phyloP scores from a whole-genome alignment of 2,113 vertebrate species.

The Carollia perspicillata region DNA sequence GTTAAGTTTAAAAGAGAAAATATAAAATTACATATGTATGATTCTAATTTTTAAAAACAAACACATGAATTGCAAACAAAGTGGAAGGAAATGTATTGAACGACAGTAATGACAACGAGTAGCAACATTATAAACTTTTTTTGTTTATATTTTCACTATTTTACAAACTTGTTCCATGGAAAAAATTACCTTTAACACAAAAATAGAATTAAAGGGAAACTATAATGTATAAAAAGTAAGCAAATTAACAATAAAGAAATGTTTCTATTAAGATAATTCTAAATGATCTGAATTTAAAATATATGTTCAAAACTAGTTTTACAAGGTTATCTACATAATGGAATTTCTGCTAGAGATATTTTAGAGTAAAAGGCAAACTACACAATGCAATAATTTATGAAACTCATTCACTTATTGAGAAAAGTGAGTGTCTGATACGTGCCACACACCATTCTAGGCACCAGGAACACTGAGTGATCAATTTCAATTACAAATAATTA shows the following conservation, averaged over 20 bases:
- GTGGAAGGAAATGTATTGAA: not conserved
- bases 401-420: not conserved
- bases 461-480: not conserved
- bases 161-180: not conserved
- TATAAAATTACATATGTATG: not conserved
- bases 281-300: not conserved
- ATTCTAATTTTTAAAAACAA: not conserved
- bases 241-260: not conserved
- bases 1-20: not conserved
- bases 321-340: not conserved
- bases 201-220: not conserved
- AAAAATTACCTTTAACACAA: not conserved
- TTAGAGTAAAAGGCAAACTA: not conserved
- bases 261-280: not conserved
- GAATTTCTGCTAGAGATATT: not conserved
- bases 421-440: not conserved
- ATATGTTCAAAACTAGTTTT: not conserved
- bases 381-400: not conserved
- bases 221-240: not conserved
- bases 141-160: not conserved
- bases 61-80: not conserved
- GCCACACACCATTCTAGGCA: not conserved
- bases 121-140: not conserved
- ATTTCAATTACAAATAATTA: not conserved
- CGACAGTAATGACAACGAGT: not conserved